Conservation (phyloP, 2,888 invertebrate genomes). For the Corythucha ciliata region DNA sequence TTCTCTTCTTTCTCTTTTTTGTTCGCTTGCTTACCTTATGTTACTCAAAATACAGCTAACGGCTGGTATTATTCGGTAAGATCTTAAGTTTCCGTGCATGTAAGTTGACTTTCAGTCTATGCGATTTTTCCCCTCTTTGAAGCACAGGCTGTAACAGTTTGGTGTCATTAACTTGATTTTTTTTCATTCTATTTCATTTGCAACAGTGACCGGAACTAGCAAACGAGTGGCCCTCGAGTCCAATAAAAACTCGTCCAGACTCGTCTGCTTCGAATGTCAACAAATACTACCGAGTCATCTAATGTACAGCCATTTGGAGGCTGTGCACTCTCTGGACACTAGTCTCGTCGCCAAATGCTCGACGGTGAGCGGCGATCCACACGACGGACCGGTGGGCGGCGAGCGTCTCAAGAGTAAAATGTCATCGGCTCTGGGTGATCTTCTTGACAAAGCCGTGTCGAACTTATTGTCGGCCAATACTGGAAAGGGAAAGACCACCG, state of each 20-base stretch:
- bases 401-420: constrained; percentile 38
- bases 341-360: constrained; percentile 23
- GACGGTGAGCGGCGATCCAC: constrained; percentile 25
- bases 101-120: no score
- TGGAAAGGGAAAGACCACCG: constrained; percentile 11
- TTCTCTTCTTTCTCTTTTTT: no score
- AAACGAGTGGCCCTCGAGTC: constrained; percentile 25
- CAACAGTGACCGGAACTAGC: constrained; percentile 21
- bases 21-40: no score
- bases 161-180: neutral
- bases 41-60: no score
- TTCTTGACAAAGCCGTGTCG: constrained; percentile 38
- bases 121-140: no score
- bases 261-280: constrained; percentile 34
- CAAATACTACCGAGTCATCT: constrained; percentile 30
- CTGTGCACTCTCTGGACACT: constrained; percentile 27
- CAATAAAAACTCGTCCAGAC: constrained; percentile 26
- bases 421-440: constrained; percentile 37
- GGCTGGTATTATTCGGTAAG: no score
- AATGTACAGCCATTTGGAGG: constrained; percentile 28
- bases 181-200: neutral
- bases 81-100: no score
- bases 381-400: constrained; percentile 30
- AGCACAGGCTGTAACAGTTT: no score
- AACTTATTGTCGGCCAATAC: constrained; percentile 32